A percentile compares a stretch with the other conserved stretches of the same genome.
Evolutionary conservation across 30 jellyfish, hydroid and myxozoan species (phyloP).

Genomic region (Hydractinia symbiolongicarpus): DNA sequence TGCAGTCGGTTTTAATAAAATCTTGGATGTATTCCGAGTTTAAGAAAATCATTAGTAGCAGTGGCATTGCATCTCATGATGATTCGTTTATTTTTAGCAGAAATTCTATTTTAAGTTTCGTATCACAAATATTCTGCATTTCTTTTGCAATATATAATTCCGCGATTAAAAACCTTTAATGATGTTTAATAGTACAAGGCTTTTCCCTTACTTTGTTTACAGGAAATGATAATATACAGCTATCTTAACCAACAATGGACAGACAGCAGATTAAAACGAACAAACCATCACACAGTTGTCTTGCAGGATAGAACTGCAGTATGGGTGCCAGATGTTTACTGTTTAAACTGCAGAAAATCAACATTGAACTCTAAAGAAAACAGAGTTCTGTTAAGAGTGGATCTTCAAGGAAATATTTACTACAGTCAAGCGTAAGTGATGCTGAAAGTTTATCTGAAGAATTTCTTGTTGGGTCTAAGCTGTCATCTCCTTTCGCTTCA

Average conservation of each 20-base stretch:
- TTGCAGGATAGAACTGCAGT: background rate
- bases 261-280: background rate
- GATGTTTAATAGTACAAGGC: background rate
- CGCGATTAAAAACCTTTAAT: no score
- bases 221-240: slow-evolving; percentile 11
- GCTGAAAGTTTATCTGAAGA: no score
- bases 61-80: no score
- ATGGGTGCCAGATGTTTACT: slow-evolving; percentile 5
- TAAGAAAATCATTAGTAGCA: no score
- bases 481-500: no score
- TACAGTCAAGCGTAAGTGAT: slow-evolving; percentile 7
- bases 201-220: background rate
- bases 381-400: background rate
- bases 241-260: slow-evolving; percentile 5
- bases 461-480: no score
- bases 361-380: background rate
- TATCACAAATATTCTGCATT: no score
- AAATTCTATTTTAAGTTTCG: no score
- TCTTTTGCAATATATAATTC: no score
- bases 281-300: slow-evolving; percentile 14
- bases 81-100: no score
- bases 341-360: slow-evolving; percentile 8
- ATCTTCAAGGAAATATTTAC: background rate
- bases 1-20: no score
- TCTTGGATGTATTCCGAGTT: no score